These are phyloP conservation scores for Karalla daura DNA, from an alignment of 2,797 vertebrate genomes.

Conservation along the genomic window DNA sequence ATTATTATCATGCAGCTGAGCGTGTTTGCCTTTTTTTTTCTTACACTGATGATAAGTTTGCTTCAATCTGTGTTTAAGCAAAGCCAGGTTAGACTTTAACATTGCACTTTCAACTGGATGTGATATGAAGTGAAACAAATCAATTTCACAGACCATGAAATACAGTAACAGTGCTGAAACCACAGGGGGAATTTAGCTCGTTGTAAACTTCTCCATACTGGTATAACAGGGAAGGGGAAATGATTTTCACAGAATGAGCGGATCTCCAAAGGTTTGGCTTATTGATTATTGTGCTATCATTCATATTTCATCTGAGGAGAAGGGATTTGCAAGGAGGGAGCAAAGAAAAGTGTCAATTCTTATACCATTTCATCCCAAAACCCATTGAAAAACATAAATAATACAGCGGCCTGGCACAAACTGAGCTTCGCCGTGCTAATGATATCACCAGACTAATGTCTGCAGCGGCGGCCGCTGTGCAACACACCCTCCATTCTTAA, in stretches of 20 bases:
- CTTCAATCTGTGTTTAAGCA: slow-evolving; percentile 73
- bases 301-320: slow-evolving; percentile 55
- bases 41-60: slow-evolving; percentile 58
- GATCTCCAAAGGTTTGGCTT: slow-evolving; percentile 59
- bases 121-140: slow-evolving; percentile 83
- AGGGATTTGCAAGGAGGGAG: slow-evolving; percentile 33
- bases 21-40: slow-evolving; percentile 48
- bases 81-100: slow-evolving; percentile 71
- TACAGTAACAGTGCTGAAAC: slow-evolving; percentile 79
- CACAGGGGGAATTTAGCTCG: slow-evolving; percentile 77
- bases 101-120: slow-evolving; percentile 77
- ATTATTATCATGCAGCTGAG: slow-evolving; percentile 63
- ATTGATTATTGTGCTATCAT: slow-evolving; percentile 59
- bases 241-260: slow-evolving; percentile 59
- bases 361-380: slow-evolving; percentile 41
- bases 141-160: slow-evolving; percentile 83
- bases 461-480: slow-evolving; percentile 35
- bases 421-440: slow-evolving; percentile 58
- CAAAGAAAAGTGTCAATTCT: slow-evolving; percentile 43
- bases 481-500: slow-evolving; percentile 9
- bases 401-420: slow-evolving; percentile 7
- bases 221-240: slow-evolving; percentile 71
- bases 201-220: slow-evolving; percentile 70
- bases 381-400: slow-evolving; percentile 35
- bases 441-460: slow-evolving; percentile 46